Conservation (phyloP, 2,113 vertebrate species). For the Chloebia gouldiae region DNA sequence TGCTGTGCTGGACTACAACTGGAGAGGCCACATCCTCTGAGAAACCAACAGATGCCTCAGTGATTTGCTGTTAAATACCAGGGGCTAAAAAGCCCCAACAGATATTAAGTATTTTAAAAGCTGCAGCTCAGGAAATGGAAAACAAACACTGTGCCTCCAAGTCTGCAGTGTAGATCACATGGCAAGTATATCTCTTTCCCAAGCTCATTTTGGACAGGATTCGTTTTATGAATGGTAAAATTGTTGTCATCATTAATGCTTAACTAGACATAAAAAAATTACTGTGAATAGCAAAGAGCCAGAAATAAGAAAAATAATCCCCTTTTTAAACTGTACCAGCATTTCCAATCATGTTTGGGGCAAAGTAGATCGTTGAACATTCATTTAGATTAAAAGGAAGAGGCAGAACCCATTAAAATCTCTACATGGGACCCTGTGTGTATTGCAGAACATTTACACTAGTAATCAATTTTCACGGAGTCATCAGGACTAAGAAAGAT, state of each 20-base stretch:
- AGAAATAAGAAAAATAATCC: not conserved
- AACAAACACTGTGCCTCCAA: not conserved
- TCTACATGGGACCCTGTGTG: not conserved
- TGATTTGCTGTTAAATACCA: not conserved
- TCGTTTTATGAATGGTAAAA: not conserved
- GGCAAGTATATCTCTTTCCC: not conserved
- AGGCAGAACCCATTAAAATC: not conserved
- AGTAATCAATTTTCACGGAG: not conserved
- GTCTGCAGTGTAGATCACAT: not conserved
- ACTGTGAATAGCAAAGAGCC: not conserved
- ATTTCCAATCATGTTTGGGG: not conserved
- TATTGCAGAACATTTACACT: not conserved
- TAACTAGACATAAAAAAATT: not conserved
- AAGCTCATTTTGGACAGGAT: not conserved
- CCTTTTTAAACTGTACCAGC: not conserved
- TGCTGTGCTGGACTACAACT: not conserved
- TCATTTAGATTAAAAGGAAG: not conserved
- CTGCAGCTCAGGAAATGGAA: not conserved
- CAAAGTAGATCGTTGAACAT: not conserved
- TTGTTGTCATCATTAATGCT: not conserved
- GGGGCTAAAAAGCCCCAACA: not conserved
- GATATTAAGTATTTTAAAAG: not conserved
- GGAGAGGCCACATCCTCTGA: not conserved
- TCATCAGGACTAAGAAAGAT: not conserved
- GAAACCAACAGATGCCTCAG: not conserved